Conservation (phyloP, 2,888 invertebrate species). For the Acronicta aceris region DNA sequence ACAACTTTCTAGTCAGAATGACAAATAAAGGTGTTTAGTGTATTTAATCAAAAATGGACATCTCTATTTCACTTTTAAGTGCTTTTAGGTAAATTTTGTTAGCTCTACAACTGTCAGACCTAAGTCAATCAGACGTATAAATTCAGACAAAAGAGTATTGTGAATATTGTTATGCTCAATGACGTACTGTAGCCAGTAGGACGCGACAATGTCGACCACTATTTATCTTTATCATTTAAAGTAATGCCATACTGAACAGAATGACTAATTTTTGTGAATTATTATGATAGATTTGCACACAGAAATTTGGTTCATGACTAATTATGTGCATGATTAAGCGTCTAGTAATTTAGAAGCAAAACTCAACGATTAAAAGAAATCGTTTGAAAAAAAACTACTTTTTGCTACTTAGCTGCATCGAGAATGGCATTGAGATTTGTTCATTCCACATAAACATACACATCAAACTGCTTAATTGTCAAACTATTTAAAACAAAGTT, state of each 20-base stretch:
- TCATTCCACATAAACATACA: too few relatives aligned
- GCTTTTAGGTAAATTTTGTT: slow-evolving; percentile 2
- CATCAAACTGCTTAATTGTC: too few relatives aligned
- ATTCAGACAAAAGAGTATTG: slow-evolving; percentile 33
- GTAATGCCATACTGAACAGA: slow-evolving; percentile 18
- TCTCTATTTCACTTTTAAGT: background rate
- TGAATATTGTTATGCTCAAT: slow-evolving; percentile 35
- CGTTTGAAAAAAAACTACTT: too few relatives aligned
- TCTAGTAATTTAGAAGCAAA: too few relatives aligned
- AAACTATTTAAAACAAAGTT: too few relatives aligned
- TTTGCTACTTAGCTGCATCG: too few relatives aligned
- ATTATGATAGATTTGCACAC: background rate
- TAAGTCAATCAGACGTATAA: slow-evolving; percentile 15
- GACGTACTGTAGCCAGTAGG: slow-evolving; percentile 24
- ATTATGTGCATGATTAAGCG: background rate
- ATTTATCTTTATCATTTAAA: slow-evolving; percentile 30
- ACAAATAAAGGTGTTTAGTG: background rate
- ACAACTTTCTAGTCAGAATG: slow-evolving; percentile 6
- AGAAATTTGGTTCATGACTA: background rate
- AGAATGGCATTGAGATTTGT: too few relatives aligned
- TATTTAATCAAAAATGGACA: background rate
- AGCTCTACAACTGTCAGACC: slow-evolving; percentile 5
- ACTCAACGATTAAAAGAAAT: too few relatives aligned
- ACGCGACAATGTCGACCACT: slow-evolving; percentile 29
- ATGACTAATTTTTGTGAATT: slow-evolving; percentile 11